Evolutionary conservation across 2,797 vertebrate genomes (phyloP).

Genomic region (Knipowitschia caucasica): DNA sequence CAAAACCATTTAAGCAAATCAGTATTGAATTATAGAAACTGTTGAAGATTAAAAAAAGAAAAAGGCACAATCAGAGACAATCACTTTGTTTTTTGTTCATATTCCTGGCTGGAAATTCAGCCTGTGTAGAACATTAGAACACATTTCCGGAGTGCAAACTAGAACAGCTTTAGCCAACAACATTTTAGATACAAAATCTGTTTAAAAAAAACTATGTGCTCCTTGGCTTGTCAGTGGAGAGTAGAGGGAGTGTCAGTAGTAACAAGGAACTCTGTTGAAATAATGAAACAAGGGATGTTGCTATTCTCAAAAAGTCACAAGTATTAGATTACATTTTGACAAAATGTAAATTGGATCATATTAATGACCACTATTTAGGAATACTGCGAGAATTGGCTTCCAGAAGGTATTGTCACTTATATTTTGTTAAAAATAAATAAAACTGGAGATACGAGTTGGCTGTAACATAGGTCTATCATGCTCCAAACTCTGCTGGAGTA

Average conservation of each 20-base stretch:
- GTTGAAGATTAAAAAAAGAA: constrained; percentile 15
- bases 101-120: constrained; percentile 3
- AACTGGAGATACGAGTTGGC: too few species aligned
- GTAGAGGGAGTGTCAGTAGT: neutral
- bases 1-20: constrained; percentile 12
- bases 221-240: neutral
- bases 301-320: too few species aligned
- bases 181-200: neutral
- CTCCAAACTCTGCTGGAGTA: too few species aligned
- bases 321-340: too few species aligned
- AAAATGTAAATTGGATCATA: too few species aligned
- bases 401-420: too few species aligned
- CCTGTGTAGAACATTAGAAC: constrained; percentile 7
- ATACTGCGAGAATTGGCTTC: too few species aligned
- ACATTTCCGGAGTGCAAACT: constrained; percentile 10
- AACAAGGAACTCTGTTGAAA: neutral
- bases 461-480: too few species aligned
- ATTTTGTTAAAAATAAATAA: too few species aligned
- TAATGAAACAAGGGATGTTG: too few species aligned
- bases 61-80: constrained; percentile 40
- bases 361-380: too few species aligned
- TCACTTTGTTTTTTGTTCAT: too few species aligned
- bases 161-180: neutral
- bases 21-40: constrained; percentile 16
- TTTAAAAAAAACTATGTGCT: neutral